Percentiles rank a stretch among this genome's conserved stretches.
Conservation (phyloP, 2,888 invertebrate genomes). For the Glaucopsyche alexis region DNA sequence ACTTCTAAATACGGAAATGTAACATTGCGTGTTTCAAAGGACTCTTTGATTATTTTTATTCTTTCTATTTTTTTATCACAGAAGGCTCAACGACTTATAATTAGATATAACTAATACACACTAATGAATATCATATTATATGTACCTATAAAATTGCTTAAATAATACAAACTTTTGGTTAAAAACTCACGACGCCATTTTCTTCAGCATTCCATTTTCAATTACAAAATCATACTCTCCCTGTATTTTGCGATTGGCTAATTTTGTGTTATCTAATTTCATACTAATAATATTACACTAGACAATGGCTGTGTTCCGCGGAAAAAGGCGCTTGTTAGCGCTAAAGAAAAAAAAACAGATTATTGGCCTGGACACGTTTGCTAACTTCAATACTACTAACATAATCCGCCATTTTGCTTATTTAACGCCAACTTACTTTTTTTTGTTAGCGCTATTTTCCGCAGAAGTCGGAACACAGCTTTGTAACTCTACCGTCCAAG, state of each 20-base stretch:
- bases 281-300: background rate
- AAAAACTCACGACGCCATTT: background rate
- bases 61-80: background rate
- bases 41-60: background rate
- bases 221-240: background rate
- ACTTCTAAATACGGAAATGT: too few relatives aligned
- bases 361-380: too few relatives aligned
- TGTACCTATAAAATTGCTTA: background rate
- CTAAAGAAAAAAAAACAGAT: too few relatives aligned
- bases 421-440: too few relatives aligned
- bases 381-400: too few relatives aligned
- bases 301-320: too few relatives aligned
- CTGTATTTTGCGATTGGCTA: background rate
- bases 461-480: too few relatives aligned
- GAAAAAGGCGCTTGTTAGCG: too few relatives aligned
- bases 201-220: background rate
- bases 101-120: background rate
- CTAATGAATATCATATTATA: background rate
- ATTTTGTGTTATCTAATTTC: background rate
- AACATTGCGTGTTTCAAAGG: too few relatives aligned
- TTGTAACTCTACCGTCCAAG: too few relatives aligned
- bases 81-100: conserved; percentile 2
- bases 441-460: too few relatives aligned
- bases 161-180: background rate
- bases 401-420: too few relatives aligned